Base-by-base conservation (phyloP, 2,888 invertebrate species). In the Notocelia uddmanniana region DNA sequence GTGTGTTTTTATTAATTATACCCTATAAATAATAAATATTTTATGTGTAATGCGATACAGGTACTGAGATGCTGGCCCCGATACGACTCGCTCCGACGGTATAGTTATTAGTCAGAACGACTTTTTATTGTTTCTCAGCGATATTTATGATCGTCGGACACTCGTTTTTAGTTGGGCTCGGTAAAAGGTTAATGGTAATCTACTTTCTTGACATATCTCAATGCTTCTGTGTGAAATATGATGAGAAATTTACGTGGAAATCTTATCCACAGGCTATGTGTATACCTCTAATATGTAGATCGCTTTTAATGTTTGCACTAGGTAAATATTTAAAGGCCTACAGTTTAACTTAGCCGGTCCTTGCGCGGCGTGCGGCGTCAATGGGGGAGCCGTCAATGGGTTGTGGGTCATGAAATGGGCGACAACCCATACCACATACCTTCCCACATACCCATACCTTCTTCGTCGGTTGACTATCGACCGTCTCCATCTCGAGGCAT, bases 1-100 rank as follows among this genome's bases (percentile, higher is more conserved):
- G 89, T 89, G 88, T 92, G 92, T 92, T 92, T 92, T 92, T 91
- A 94, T 93, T 94, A 93, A 94, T 94, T 94, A 93, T 83, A 78
- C 81, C 82, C 89, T 82, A 93, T 94, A 92, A 94, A 94, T 94
- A 93, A 93, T 89, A 92, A 86, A 92, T 93, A 92, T 92, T 93
- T 92, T 92, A 93, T 90, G 87, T 89, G 92, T 87, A 93, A 93
- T 90, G 85, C 89, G 93, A 93, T 91, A 92, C 86, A 84, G 89
- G 88, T 83, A 82, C 76, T 76, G 83, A 86, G 93, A 93, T 93
- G 87, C 81, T 78, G 80, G 80, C 81, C 73, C 82, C 78, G 92
- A 93, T 92, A 92, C 76, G 83, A 68, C 82, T 76, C 81, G 85
- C 81, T 80, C 83, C 86, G 83, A 81, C 81, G 85, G 83, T 85